Percentiles rank a stretch among this genome's conserved stretches.
phyloP scores from a whole-genome alignment of 2,113 vertebrate genomes.

The Dryoscopus gambensis region DNA sequence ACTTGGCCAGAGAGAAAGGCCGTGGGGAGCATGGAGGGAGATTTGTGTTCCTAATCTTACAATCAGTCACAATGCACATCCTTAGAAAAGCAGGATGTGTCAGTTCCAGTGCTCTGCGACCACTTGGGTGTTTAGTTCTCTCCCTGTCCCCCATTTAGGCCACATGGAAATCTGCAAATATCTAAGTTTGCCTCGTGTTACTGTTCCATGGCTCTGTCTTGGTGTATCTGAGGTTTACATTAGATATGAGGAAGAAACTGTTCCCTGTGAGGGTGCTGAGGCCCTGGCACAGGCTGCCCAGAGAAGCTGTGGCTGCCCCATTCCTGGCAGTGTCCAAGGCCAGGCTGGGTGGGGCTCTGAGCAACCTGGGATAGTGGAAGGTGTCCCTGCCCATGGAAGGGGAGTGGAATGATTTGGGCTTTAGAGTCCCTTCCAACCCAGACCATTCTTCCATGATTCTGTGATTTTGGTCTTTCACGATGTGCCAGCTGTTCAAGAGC shows the following conservation, averaged over 20 bases:
- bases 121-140: neutral
- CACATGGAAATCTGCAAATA: neutral
- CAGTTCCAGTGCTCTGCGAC: fast-evolving
- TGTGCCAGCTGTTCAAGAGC: neutral
- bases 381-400: neutral
- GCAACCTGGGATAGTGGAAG: neutral
- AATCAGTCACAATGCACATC: neutral
- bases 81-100: neutral
- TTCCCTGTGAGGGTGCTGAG: neutral
- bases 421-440: neutral
- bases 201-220: neutral
- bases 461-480: neutral
- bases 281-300: neutral
- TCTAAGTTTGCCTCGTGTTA: neutral
- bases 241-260: no score
- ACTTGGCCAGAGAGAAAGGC: neutral
- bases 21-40: neutral
- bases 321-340: neutral
- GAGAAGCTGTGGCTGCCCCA: neutral
- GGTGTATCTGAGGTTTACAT: neutral
- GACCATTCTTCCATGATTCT: neutral
- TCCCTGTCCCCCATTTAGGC: neutral
- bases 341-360: neutral
- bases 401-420: neutral
- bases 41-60: neutral